Base-by-base conservation (phyloP, 1,140 invertebrate species). In the Choristoneura fumiferana region DNA sequence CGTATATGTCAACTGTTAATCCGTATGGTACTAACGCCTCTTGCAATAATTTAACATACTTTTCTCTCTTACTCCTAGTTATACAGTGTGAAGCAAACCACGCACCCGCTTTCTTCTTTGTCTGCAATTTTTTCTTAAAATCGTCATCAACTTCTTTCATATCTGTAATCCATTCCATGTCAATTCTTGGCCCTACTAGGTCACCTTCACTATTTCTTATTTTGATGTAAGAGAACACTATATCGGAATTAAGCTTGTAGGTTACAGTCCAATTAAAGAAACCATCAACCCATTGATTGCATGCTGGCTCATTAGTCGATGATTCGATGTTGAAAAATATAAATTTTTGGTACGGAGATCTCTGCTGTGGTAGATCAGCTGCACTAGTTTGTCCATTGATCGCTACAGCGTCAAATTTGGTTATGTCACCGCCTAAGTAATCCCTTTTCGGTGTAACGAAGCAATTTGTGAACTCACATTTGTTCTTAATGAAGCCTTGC, bases 1-100 rank as follows among this genome's bases (percentile, higher is more conserved):
- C 95, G 69, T 92, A 95, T 38, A 95, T 89, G 71, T 95, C 94
- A 0, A 96, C 90, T 3, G 57, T 69, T 29, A 74, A 67, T 0
- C 67, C 67, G 60, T 76, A 82, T 4, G 18, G 6, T 8, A 67
- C 53, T 34, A 95, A 90, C 49, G 91, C 84, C 35, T 91, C 91
- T 35, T 89, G 71, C 8, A 95, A 80, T 49, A 93, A 81, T 15
- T 73, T 64, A 0, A 92, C 93, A 70, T 92, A 93, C 0, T 88
- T 60, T 56, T 91, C 77, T n/a, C 95, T 85, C 1, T 84, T 78
- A 66, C 92, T 93, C 29, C 74, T 73, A 0, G 91, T 91, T 0
- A 67, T 37, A 75, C 94, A 95, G 73, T 95, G 92, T 37, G 92
- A 93, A 0, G 94, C 93, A 64, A 95, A 91, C 93, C 93, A 94